Evolutionary conservation across 2,797 vertebrate genomes (phyloP).

Genomic region (Gila robusta): DNA sequence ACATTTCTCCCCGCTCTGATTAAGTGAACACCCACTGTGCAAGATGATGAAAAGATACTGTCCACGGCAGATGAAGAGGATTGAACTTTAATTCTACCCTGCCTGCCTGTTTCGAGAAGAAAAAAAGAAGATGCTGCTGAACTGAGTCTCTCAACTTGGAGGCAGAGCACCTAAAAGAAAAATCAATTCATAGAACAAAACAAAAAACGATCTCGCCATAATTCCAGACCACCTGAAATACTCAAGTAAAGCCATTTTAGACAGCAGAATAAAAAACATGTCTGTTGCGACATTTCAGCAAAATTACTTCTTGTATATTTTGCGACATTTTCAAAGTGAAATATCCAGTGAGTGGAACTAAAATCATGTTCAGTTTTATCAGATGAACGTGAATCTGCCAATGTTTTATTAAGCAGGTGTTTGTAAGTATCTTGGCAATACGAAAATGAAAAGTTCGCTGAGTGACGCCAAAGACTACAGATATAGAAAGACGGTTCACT

Average conservation of each 20-base stretch:
- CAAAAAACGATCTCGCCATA: neutral
- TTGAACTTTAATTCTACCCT: constrained; percentile 45
- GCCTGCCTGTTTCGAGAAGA: neutral
- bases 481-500: no score
- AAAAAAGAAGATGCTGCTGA: neutral
- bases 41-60: constrained; percentile 57
- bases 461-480: no score
- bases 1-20: constrained; percentile 56
- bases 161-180: neutral
- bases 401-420: neutral
- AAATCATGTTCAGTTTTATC: neutral
- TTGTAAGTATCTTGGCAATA: neutral
- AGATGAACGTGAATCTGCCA: neutral
- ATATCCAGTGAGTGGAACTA: neutral
- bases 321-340: neutral
- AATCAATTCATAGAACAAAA: neutral
- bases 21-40: constrained; percentile 55
- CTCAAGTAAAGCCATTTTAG: neutral
- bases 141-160: neutral
- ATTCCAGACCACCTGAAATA: neutral
- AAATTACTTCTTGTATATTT: neutral
- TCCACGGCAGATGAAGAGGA: constrained; percentile 46
- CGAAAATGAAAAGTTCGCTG: no score
- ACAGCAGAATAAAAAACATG: neutral
- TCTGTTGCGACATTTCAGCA: neutral